A percentile compares a stretch with the other conserved stretches of the same genome.
Evolutionary conservation across 2,888 invertebrate species (phyloP).

Genomic region (Eupithecia pulchellata): DNA sequence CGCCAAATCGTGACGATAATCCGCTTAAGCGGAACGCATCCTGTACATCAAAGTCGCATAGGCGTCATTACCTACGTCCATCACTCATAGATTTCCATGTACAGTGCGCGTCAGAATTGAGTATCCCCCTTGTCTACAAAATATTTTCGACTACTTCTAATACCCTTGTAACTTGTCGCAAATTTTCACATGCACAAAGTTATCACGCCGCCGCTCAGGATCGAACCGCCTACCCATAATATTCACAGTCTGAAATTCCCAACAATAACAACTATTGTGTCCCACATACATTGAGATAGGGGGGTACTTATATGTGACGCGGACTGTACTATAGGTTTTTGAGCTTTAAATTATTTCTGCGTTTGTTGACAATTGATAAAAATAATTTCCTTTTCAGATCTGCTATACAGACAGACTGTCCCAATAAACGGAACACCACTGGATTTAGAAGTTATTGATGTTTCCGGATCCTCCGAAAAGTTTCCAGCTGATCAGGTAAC

Average conservation of each 20-base stretch:
- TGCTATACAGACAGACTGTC: conserved; percentile 90
- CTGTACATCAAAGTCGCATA: conserved; percentile 6
- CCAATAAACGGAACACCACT: conserved; percentile 89
- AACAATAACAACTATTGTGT: too few relatives aligned
- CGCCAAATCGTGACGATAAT: conserved; percentile 17
- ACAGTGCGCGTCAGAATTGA: too few relatives aligned
- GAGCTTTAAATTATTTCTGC: not conserved
- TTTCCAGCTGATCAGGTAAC: conserved; percentile 86
- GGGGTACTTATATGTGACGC: too few relatives aligned
- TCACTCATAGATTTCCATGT: not conserved
- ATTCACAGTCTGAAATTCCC: too few relatives aligned
- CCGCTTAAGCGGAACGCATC: not conserved
- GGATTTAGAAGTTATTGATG: conserved; percentile 92
- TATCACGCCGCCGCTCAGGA: too few relatives aligned
- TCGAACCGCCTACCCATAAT: too few relatives aligned
- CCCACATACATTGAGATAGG: too few relatives aligned
- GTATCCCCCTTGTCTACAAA: too few relatives aligned
- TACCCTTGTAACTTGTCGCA: too few relatives aligned
- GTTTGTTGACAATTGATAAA: conserved; percentile 7
- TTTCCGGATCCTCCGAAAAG: conserved; percentile 88
- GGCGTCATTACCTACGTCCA: conserved; percentile 18
- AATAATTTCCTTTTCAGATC: conserved; percentile 80
- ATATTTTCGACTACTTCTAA: too few relatives aligned
- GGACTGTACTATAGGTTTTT: not conserved
- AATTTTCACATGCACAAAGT: too few relatives aligned